Percentiles rank a stretch among this genome's conserved stretches.
Conservation (phyloP, 2,797 vertebrate genomes). For the Hephaestus fuliginosus region DNA sequence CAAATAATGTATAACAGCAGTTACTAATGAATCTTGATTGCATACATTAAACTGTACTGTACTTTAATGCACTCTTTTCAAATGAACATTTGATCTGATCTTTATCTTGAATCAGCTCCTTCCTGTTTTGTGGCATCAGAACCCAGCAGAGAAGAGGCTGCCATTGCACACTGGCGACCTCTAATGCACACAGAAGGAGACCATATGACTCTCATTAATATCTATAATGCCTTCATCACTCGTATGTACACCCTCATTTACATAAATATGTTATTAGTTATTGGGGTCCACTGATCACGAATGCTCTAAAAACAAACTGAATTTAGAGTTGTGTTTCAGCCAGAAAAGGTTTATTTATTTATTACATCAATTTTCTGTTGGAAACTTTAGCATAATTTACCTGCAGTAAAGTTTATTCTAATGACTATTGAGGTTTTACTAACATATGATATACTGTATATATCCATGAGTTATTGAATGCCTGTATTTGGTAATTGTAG, state of each 20-base stretch:
- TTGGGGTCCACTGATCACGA: neutral
- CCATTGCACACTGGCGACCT: slow-evolving; percentile 80
- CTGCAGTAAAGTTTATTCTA: neutral
- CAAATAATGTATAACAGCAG: neutral
- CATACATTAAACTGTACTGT: neutral
- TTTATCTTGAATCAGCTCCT: slow-evolving; percentile 78
- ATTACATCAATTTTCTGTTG: too few relatives aligned
- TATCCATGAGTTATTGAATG: neutral
- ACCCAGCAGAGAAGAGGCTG: slow-evolving; percentile 84
- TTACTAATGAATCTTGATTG: neutral
- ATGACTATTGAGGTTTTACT: neutral
- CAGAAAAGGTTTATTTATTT: neutral
- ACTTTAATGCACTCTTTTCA: neutral
- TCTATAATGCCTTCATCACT: slow-evolving; percentile 91
- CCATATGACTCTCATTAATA: slow-evolving; percentile 95
- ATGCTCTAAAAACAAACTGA: neutral
- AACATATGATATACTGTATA: neutral
- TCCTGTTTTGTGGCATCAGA: slow-evolving; percentile 88
- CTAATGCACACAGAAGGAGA: slow-evolving; percentile 92
- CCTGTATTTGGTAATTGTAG: slow-evolving; percentile 74
- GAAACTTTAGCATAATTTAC: neutral
- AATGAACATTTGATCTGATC: neutral
- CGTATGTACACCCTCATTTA: slow-evolving; percentile 82
- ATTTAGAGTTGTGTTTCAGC: neutral
- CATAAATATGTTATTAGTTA: neutral